phyloP scores from a whole-genome alignment of 1,140 invertebrate genomes.

The Listronotus oregonensis region DNA sequence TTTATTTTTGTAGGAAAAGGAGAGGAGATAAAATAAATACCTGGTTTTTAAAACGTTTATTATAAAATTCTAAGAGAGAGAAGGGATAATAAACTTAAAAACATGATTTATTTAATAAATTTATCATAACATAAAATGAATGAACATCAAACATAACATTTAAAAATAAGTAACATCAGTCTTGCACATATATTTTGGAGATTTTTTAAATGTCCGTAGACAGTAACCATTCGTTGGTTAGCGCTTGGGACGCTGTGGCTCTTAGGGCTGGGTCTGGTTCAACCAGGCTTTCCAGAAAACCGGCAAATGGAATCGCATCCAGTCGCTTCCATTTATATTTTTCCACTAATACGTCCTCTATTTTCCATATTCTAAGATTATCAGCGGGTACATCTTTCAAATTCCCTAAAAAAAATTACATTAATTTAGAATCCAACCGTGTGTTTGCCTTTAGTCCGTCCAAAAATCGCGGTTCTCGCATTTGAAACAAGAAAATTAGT shows the following conservation, averaged over 20 bases:
- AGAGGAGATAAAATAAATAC: neutral
- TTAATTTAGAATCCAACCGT: no score
- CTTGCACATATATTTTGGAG: constrained; percentile 25
- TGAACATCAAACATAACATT: constrained; percentile 18
- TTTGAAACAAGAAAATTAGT: no score
- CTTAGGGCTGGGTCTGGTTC: constrained; percentile 88
- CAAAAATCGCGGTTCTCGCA: no score
- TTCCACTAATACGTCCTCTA: constrained; percentile 90
- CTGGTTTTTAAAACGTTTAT: constrained; percentile 18
- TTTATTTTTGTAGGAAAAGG: neutral
- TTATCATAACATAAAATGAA: constrained; percentile 1
- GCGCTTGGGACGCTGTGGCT: constrained; percentile 89
- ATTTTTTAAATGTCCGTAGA: constrained; percentile 24
- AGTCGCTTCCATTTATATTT: constrained; percentile 91
- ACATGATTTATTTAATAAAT: constrained; percentile 10
- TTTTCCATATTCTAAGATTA: constrained; percentile 88
- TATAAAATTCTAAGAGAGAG: constrained; percentile 26
- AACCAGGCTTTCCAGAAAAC: constrained; percentile 93
- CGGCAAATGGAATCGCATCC: constrained; percentile 86
- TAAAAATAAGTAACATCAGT: constrained; percentile 28
- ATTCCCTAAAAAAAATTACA: constrained; percentile 64
- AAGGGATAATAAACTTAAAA: constrained; percentile 12
- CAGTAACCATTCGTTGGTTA: constrained; percentile 86
- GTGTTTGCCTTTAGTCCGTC: no score
- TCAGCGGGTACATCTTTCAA: constrained; percentile 80